Conservation (phyloP, 1,140 invertebrate genomes). For the Lasaia peninsularis region DNA sequence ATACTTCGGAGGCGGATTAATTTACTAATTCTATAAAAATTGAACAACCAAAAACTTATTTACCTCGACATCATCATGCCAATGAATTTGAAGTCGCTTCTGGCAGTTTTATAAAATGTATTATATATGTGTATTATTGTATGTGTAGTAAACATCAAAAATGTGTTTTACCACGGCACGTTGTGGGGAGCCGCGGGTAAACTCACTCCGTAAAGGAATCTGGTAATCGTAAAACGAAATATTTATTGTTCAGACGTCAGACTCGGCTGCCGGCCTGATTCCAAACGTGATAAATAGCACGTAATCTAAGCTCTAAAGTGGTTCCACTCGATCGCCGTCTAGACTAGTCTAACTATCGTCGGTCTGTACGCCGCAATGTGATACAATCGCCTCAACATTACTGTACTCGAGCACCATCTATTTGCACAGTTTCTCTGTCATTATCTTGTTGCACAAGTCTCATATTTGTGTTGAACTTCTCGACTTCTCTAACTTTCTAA, state of each 20-base stretch:
- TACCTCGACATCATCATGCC: too few species aligned
- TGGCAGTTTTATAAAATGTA: too few species aligned
- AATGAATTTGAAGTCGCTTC: too few species aligned
- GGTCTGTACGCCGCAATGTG: slow-evolving; percentile 52
- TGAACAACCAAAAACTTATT: too few species aligned
- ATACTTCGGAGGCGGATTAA: too few species aligned
- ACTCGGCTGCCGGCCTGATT: slow-evolving; percentile 30
- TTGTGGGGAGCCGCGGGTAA: background rate
- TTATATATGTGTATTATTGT: too few species aligned
- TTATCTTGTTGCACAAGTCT: slow-evolving; percentile 50
- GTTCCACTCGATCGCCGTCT: slow-evolving; percentile 46
- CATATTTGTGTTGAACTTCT: too few species aligned
- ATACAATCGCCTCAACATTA: slow-evolving; percentile 54
- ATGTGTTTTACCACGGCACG: too few species aligned
- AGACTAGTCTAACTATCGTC: slow-evolving; percentile 43
- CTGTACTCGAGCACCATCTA: slow-evolving; percentile 36
- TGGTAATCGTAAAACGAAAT: slow-evolving; percentile 9
- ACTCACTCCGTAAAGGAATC: background rate
- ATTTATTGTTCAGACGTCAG: slow-evolving; percentile 12
- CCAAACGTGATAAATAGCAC: slow-evolving; percentile 39
- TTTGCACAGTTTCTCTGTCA: slow-evolving; percentile 49
- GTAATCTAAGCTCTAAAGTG: slow-evolving; percentile 48
- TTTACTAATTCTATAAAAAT: too few species aligned
- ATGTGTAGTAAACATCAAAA: too few species aligned
- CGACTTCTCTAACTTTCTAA: too few species aligned